Base-by-base conservation (phyloP, 2,797 vertebrate species). In the Eleutherodactylus coqui region DNA sequence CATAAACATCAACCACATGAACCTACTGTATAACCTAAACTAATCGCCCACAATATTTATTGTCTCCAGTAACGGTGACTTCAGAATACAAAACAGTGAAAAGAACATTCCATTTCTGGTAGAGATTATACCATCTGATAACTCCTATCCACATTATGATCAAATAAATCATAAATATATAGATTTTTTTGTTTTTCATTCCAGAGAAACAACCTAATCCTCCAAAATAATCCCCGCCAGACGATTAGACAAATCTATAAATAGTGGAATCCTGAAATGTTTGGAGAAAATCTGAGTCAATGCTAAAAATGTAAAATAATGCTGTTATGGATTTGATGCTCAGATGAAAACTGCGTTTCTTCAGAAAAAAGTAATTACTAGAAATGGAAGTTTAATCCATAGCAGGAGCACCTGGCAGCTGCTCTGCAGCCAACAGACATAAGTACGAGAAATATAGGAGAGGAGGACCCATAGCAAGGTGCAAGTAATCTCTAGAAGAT, bases 171-270 rank as follows among this genome's bases (percentile, higher is more conserved):
- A 9, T 27, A 5, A 27, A 8, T 27, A 11, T 62, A n/a, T n/a
- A n/a, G n/a, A n/a, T 69, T 70, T 24, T 41, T 55, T 60, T 19
- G n/a, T 21, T 80, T 80, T 75, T 80, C 55, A 62, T 86, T 51
- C 58, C 69, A 10, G 5, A 41, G 55, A 86, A 81, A 81, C 64
- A 80, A 73, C 58, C 51, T 86, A 86, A 86, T 81, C 84, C 55
- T 11, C 62, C 13, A 64, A n/a, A 55, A 64, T 86, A 86, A 86
- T 86, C 84, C 84, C 32, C 13, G 9, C 3, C 2, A 58, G 67
- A 62, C 41, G 83, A 79, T 55, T 79, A 81, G 67, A 64, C 43
- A 29, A 55, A 73, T 86, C 67, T 75, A 64, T 45, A 27, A 17
- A 38, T 21, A 69, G 79, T 43, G 14, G 79, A 24, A 47, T 34